phyloP scores from a whole-genome alignment of 2,797 vertebrate genomes.

The Parauchenoglanis punctatus region DNA sequence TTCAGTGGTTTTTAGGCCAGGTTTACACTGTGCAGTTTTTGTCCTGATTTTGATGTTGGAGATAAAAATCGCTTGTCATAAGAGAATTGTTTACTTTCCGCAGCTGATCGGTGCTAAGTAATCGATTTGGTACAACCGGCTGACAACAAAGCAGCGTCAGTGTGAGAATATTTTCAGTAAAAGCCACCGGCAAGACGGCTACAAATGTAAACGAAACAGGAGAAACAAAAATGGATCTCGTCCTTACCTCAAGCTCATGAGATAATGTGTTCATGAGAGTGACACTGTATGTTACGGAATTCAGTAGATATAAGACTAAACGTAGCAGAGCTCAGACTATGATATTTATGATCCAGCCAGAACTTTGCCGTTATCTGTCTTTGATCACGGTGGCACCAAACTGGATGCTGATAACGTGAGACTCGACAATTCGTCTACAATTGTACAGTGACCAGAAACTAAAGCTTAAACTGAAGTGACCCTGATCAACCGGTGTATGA shows the following conservation, averaged over 20 bases:
- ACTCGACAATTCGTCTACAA: too few species aligned
- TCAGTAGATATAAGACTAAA: not conserved
- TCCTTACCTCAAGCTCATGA: too few species aligned
- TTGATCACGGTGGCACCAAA: too few species aligned
- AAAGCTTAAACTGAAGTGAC: not conserved
- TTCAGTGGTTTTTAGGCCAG: not conserved
- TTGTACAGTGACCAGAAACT: not conserved
- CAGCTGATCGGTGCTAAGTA: not conserved
- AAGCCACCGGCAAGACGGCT: not conserved
- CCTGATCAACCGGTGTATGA: not conserved
- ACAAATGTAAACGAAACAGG: too few species aligned
- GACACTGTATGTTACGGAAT: not conserved
- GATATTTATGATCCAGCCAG: too few species aligned
- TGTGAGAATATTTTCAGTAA: too few species aligned
- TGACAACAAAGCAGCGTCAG: not conserved
- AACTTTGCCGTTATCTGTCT: too few species aligned
- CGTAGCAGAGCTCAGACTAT: not conserved
- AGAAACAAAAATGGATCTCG: too few species aligned
- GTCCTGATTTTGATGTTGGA: not conserved
- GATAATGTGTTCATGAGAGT: too few species aligned
- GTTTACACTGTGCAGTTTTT: not conserved
- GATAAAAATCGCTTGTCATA: not conserved
- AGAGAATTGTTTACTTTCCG: not conserved
- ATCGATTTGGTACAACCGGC: not conserved
- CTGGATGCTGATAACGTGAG: too few species aligned